Evolutionary conservation across 2,797 vertebrate genomes (phyloP).

Genomic region (Poliocrania exsul): DNA sequence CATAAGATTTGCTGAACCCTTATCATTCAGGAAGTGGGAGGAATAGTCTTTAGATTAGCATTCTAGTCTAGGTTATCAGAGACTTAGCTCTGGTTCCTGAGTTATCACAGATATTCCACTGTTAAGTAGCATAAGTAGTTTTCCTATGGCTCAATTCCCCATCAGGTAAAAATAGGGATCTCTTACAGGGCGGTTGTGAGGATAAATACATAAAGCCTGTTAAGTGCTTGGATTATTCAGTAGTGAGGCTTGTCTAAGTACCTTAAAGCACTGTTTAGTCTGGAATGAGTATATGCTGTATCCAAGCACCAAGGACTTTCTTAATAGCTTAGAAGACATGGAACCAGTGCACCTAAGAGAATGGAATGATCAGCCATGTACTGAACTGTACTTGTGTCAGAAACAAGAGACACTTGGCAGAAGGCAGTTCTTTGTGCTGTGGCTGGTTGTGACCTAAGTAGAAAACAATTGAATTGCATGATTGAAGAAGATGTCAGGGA

Average conservation of each 20-base stretch:
- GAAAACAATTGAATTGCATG: neutral
- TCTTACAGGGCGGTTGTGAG: neutral
- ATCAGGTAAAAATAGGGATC: slow-evolving; percentile 37
- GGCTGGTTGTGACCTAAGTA: neutral
- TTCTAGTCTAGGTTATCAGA: slow-evolving; percentile 7
- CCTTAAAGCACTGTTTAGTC: neutral
- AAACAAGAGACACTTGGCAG: neutral
- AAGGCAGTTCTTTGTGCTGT: neutral
- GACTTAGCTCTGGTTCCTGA: neutral
- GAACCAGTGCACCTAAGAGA: neutral
- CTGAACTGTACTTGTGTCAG: neutral
- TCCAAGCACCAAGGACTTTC: neutral
- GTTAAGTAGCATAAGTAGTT: slow-evolving; percentile 50
- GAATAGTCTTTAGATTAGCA: neutral
- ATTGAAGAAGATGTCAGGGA: neutral
- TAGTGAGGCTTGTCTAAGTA: slow-evolving; percentile 19
- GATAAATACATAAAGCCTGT: slow-evolving; percentile 21
- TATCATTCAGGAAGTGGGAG: neutral
- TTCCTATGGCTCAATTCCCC: slow-evolving; percentile 13
- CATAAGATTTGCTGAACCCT: neutral
- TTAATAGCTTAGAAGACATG: neutral
- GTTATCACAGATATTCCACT: neutral
- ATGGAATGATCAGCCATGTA: accelerated
- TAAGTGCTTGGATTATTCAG: slow-evolving; percentile 22
- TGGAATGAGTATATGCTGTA: neutral